Evolutionary conservation across 2,797 vertebrate genomes (phyloP).

Genomic region (Chrysocyon brachyurus): DNA sequence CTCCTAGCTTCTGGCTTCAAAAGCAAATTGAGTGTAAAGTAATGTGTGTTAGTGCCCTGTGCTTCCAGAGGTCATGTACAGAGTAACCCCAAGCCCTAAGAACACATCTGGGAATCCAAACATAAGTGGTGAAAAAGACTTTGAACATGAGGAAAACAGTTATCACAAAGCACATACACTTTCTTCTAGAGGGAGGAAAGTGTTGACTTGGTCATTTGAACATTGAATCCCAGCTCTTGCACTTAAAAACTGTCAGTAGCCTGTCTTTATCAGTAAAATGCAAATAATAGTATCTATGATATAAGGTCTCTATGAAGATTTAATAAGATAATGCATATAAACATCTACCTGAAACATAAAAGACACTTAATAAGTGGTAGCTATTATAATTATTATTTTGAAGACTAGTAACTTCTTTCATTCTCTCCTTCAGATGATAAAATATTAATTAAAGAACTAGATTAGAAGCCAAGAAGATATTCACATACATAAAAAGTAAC

Average conservation of each 20-base stretch:
- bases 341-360: conserved; percentile 47
- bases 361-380: conserved; percentile 2
- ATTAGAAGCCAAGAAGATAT: conserved; percentile 47
- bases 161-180: not conserved
- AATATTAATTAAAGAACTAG: conserved; percentile 67
- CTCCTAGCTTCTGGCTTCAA: conserved; percentile 69
- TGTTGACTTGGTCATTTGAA: not conserved
- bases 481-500: conserved; percentile 6
- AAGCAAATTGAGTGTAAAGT: conserved; percentile 53
- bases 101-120: conserved; percentile 69
- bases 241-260: not conserved
- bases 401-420: conserved; percentile 22
- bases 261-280: not conserved
- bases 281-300: not conserved
- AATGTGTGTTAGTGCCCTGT: conserved; percentile 18
- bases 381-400: conserved; percentile 56
- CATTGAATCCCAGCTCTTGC: not conserved
- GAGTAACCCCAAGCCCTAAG: not conserved
- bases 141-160: conserved; percentile 15
- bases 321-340: not conserved
- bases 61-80: conserved; percentile 64
- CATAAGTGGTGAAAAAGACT: conserved; percentile 14
- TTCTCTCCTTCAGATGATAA: not conserved
- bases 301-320: not conserved
- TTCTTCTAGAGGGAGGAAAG: conserved; percentile 1